These are phyloP conservation scores for Phaetusa simplex DNA, from an alignment of 2,113 vertebrate species.

Conservation along the genomic window DNA sequence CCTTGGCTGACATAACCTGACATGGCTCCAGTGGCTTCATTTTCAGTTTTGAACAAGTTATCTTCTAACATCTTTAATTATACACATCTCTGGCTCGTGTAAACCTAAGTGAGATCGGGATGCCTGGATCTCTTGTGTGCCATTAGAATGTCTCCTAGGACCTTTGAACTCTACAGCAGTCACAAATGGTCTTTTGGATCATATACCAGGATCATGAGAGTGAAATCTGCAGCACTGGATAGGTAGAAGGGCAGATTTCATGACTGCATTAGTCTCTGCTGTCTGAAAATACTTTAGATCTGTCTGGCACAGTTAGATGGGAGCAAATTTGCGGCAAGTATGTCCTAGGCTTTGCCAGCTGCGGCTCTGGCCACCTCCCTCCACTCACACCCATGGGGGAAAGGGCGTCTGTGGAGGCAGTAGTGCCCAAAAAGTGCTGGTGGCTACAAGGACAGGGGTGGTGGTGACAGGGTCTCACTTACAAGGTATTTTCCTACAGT, in stretches of 20 bases:
- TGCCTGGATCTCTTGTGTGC: not conserved
- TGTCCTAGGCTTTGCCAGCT: not conserved
- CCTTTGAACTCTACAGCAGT: not conserved
- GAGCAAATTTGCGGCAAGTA: not conserved
- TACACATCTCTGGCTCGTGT: not conserved
- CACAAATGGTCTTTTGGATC: not conserved
- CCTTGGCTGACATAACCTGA: not conserved
- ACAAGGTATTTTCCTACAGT: not conserved
- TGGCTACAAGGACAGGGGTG: not conserved
- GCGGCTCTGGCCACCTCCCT: not conserved
- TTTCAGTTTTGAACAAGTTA: constrained; percentile 1
- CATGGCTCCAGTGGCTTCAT: not conserved
- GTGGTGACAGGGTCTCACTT: not conserved
- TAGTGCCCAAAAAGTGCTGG: not conserved
- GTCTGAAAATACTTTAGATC: not conserved
- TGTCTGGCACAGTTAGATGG: not conserved
- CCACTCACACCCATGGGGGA: not conserved
- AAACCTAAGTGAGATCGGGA: not conserved
- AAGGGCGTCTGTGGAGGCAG: not conserved
- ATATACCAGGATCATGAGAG: not conserved
- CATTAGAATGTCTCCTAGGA: not conserved
- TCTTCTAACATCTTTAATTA: not conserved
- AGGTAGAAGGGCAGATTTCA: not conserved
- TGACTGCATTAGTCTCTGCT: not conserved
- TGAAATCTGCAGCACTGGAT: not conserved